A percentile compares a stretch with the other conserved stretches of the same genome.
Conservation (phyloP, 2,113 vertebrate species). For the Romanogobio albipinnatus region DNA sequence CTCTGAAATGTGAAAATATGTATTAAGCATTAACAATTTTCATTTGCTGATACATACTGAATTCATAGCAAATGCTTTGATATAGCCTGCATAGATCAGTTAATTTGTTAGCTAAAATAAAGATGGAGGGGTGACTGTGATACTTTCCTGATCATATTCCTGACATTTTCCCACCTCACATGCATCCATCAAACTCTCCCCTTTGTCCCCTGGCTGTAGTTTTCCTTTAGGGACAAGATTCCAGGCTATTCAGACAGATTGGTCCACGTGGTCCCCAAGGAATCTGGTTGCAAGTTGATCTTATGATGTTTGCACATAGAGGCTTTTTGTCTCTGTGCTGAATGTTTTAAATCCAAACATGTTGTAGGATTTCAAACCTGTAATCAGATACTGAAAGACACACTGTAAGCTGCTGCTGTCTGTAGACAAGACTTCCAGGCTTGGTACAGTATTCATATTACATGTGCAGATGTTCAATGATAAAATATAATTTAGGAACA, state of each 20-base stretch:
- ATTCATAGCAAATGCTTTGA: not conserved
- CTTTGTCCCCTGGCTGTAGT: not conserved
- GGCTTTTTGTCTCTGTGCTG: not conserved
- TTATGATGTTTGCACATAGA: not conserved
- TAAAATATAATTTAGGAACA: not conserved
- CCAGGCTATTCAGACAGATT: not conserved
- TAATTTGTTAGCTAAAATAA: not conserved
- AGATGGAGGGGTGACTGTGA: not conserved
- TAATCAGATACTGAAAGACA: not conserved
- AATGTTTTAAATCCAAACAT: constrained; percentile 1
- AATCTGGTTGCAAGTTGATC: constrained; percentile 9
- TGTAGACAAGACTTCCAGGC: not conserved
- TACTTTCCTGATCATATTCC: no score
- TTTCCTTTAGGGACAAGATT: not conserved
- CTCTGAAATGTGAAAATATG: not conserved
- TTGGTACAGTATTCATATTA: no score
- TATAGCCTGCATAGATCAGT: not conserved
- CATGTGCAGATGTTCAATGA: not conserved
- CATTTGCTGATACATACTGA: not conserved
- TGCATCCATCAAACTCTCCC: not conserved
- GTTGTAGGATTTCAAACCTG: not conserved
- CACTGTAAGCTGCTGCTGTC: not conserved
- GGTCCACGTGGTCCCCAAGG: not conserved
- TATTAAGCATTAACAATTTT: not conserved
- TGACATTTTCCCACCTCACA: not conserved